phyloP scores from a whole-genome alignment of 2,888 invertebrate genomes.

The Neoaliturus tenellus region DNA sequence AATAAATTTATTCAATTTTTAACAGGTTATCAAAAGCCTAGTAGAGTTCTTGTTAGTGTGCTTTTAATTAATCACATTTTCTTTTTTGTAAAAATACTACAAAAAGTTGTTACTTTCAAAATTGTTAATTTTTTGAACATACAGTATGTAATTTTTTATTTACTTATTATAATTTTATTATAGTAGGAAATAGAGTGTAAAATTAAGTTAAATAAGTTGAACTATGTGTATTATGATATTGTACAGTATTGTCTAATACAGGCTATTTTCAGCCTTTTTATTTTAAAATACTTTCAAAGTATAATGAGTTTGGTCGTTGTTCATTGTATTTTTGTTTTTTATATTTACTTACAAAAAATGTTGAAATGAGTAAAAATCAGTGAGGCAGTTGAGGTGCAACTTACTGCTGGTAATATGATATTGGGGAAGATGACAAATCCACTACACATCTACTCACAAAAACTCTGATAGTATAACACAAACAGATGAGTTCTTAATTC shows the following conservation, averaged over 20 bases:
- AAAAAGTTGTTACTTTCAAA: neutral
- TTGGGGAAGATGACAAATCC: too few relatives aligned
- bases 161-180: neutral
- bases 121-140: neutral
- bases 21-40: slow-evolving; percentile 1
- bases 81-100: neutral
- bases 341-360: neutral
- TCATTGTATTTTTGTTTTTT: slow-evolving; percentile 6
- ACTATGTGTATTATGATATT: neutral
- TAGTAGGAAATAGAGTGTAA: neutral
- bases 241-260: slow-evolving; percentile 20
- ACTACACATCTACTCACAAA: too few relatives aligned
- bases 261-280: slow-evolving; percentile 16
- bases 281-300: slow-evolving; percentile 20
- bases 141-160: neutral
- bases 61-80: neutral
- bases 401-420: too few relatives aligned
- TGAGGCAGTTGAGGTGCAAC: too few relatives aligned
- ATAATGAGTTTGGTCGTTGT: neutral
- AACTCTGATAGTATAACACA: too few relatives aligned
- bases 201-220: slow-evolving; percentile 2
- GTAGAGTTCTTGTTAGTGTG: neutral
- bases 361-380: neutral
- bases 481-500: too few relatives aligned
- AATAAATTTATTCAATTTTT: neutral